Percentiles rank a stretch among this genome's conserved stretches.
phyloP scores from a whole-genome alignment of 1,140 invertebrate species.

The Gonatopus flavifemur region DNA sequence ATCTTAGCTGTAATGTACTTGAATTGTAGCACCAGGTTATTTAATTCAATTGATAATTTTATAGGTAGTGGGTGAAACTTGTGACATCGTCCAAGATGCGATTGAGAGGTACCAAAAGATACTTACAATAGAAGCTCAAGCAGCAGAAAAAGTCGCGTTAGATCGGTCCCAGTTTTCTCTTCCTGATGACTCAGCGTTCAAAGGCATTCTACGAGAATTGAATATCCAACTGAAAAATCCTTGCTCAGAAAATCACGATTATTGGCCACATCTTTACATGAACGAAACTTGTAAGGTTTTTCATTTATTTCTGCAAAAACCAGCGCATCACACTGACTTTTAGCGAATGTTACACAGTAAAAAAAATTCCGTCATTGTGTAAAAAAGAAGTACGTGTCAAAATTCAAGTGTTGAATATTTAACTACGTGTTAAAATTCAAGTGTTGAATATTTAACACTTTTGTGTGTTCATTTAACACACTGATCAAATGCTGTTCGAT shows the following conservation, averaged over 20 bases:
- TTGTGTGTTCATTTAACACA: too few relatives aligned
- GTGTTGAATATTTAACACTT: too few relatives aligned
- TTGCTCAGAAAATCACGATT: conserved; percentile 56
- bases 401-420: too few relatives aligned
- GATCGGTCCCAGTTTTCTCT: too few relatives aligned
- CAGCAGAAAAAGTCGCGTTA: conserved; percentile 32
- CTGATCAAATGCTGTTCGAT: too few relatives aligned
- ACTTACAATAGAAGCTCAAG: conserved; percentile 41
- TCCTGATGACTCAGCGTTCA: conserved; percentile 36
- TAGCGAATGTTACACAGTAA: background rate
- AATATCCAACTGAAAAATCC: conserved; percentile 57
- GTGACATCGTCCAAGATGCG: conserved; percentile 62
- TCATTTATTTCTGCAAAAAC: conserved; percentile 2
- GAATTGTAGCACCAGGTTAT: too few relatives aligned
- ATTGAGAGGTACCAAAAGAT: conserved; percentile 60
- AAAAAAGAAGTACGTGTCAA: too few relatives aligned
- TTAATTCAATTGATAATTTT: conserved; percentile 1
- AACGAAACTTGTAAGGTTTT: conserved; percentile 70
- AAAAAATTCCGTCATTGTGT: too few relatives aligned
- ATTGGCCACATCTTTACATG: conserved; percentile 66
- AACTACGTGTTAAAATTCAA: too few relatives aligned
- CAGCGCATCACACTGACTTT: conserved; percentile 1
- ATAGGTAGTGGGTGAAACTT: conserved; percentile 49
- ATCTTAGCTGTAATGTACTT: too few relatives aligned
- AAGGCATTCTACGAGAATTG: conserved; percentile 53